phyloP scores from a whole-genome alignment of 2,888 invertebrate genomes.

The Erynnis tages region DNA sequence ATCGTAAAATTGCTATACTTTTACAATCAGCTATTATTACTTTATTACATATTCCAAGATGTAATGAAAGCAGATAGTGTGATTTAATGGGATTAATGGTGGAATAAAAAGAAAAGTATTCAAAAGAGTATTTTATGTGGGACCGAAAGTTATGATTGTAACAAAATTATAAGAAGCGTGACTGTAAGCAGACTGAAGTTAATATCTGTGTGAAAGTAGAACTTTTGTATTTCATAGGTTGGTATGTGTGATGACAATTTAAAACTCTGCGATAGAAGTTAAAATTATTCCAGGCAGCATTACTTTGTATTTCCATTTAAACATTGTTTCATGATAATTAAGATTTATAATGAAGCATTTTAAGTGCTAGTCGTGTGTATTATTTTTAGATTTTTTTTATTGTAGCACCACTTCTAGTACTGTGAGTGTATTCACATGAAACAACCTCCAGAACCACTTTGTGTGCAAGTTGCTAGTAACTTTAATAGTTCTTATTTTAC shows the following conservation, averaged over 20 bases:
- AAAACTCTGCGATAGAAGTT: neutral
- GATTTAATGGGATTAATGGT: too few relatives aligned
- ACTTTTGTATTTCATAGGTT: conserved; percentile 33
- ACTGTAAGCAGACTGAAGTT: conserved; percentile 35
- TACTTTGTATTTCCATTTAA: neutral
- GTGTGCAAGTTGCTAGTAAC: conserved; percentile 34
- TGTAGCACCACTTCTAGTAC: conserved; percentile 38
- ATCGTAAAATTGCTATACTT: too few relatives aligned
- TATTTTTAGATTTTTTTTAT: conserved; percentile 38
- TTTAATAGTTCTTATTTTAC: conserved; percentile 51
- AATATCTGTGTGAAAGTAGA: conserved; percentile 30
- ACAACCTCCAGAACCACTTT: neutral
- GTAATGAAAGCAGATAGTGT: too few relatives aligned
- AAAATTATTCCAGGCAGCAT: too few relatives aligned
- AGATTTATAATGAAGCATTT: conserved; percentile 52
- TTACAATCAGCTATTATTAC: too few relatives aligned
- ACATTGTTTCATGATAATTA: conserved; percentile 6
- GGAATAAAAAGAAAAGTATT: conserved; percentile 48
- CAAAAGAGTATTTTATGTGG: conserved; percentile 42
- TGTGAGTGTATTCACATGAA: conserved; percentile 35
- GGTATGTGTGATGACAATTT: conserved; percentile 12
- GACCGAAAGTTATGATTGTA: conserved; percentile 59
- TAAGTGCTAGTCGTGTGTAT: conserved; percentile 67
- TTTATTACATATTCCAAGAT: too few relatives aligned
- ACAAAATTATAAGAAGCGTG: conserved; percentile 49